Evolutionary conservation across 2,888 invertebrate species (phyloP).

Genomic region (Carterocephalus palaemon): DNA sequence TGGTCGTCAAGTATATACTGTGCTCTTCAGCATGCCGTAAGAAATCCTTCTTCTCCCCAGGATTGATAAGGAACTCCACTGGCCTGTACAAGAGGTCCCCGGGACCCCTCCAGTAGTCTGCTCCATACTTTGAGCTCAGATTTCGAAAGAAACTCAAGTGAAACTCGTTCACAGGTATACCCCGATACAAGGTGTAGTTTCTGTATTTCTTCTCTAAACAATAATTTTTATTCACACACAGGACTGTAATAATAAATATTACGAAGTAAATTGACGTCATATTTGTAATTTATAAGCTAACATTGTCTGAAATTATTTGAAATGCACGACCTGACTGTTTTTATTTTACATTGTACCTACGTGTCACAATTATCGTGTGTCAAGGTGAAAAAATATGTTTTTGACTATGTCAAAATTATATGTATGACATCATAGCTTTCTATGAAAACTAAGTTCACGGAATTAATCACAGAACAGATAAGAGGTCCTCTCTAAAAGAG

Average conservation of each 20-base stretch:
- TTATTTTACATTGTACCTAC: too few relatives aligned
- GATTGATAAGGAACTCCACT: slow-evolving; percentile 53
- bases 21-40: slow-evolving; percentile 34
- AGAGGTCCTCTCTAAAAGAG: too few relatives aligned
- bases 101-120: slow-evolving; percentile 55
- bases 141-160: slow-evolving; percentile 50
- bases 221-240: neutral
- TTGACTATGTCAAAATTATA: too few relatives aligned
- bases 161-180: slow-evolving; percentile 40
- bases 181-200: slow-evolving; percentile 56
- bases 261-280: neutral
- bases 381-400: too few relatives aligned
- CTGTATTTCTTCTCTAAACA: slow-evolving; percentile 38
- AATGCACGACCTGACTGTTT: slow-evolving; percentile 15
- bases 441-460: too few relatives aligned
- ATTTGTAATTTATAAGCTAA: neutral
- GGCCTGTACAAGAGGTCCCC: slow-evolving; percentile 40
- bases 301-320: slow-evolving; percentile 2
- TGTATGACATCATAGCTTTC: too few relatives aligned
- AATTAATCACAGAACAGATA: too few relatives aligned
- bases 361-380: too few relatives aligned
- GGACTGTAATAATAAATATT: neutral
- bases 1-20: slow-evolving; percentile 44
- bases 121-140: slow-evolving; percentile 37
- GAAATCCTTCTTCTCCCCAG: slow-evolving; percentile 40